phyloP scores from a whole-genome alignment of 2,113 vertebrate species.

The Andinoacara biseriatus region DNA sequence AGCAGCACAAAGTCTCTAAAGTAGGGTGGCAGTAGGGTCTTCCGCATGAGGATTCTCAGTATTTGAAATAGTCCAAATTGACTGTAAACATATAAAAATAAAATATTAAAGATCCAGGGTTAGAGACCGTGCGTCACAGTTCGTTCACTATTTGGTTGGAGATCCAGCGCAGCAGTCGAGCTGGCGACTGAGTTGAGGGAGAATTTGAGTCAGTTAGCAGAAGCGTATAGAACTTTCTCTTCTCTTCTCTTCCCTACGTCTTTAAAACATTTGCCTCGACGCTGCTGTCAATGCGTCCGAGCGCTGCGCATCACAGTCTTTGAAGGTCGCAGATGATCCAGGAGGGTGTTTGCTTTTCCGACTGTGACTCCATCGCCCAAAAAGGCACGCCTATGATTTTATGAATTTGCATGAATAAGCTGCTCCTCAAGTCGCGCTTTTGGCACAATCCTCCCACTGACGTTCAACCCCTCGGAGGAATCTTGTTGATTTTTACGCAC shows the following conservation, averaged over 20 bases:
- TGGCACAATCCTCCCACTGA: constrained; percentile 49
- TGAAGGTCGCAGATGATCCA: constrained; percentile 86
- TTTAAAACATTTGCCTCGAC: constrained; percentile 38
- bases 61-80: background rate
- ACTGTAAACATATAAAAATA: background rate
- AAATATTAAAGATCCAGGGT: background rate
- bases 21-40: background rate
- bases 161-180: constrained; percentile 41
- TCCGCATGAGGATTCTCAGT: constrained; percentile 5
- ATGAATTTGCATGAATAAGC: constrained; percentile 79
- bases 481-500: constrained; percentile 57
- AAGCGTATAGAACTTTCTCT: background rate
- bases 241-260: constrained; percentile 24
- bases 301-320: constrained; percentile 79
- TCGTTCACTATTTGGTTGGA: constrained; percentile 14
- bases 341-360: constrained; percentile 83
- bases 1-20: background rate
- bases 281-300: constrained; percentile 75
- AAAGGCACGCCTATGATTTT: constrained; percentile 85
- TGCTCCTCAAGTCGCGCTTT: constrained; percentile 61
- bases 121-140: background rate
- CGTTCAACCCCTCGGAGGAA: constrained; percentile 48
- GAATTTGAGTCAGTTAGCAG: constrained; percentile 24
- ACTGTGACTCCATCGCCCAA: constrained; percentile 76
- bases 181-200: constrained; percentile 1